Percentiles rank a stretch among this genome's conserved stretches.
phyloP scores from a whole-genome alignment of 2,888 invertebrate genomes.

The Drosophila colorata region DNA sequence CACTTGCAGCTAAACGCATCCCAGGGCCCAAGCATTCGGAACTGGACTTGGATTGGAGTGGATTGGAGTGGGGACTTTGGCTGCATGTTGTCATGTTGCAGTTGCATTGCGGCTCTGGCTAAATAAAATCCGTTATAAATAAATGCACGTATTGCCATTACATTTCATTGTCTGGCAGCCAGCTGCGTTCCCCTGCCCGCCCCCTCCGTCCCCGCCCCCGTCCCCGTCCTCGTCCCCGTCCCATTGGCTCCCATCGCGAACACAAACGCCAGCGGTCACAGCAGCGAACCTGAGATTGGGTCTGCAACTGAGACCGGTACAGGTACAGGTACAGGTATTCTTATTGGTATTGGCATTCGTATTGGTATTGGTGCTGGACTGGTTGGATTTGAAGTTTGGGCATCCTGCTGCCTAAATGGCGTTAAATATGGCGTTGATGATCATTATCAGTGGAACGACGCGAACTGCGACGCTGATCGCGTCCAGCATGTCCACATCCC shows the following conservation, averaged over 20 bases:
- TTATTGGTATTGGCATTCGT: background rate
- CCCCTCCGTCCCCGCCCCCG: conserved; percentile 8
- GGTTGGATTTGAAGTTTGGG: conserved; percentile 34
- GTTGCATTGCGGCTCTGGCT: conserved; percentile 33
- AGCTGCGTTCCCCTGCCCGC: conserved; percentile 3
- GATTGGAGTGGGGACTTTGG: conserved; percentile 1
- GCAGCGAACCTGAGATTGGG: conserved; percentile 14
- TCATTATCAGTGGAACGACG: conserved; percentile 67
- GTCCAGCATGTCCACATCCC: conserved; percentile 21
- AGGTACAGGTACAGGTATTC: too few relatives aligned
- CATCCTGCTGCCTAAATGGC: conserved; percentile 74
- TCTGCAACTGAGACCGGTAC: background rate
- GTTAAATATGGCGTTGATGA: conserved; percentile 78
- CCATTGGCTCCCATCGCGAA: conserved; percentile 21
- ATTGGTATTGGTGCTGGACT: conserved; percentile 3
- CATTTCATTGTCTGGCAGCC: conserved; percentile 65
- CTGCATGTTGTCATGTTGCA: conserved; percentile 47
- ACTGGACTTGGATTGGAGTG: conserved; percentile 29
- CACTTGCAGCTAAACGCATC: conserved; percentile 24
- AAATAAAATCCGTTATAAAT: conserved; percentile 68
- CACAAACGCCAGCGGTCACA: conserved; percentile 39
- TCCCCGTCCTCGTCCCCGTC: background rate
- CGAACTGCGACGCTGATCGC: conserved; percentile 22
- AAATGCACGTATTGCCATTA: conserved; percentile 77
- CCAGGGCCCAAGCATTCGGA: conserved; percentile 21